Conservation (phyloP, 2,888 invertebrate genomes). For the Listrodromus nycthemerus region DNA sequence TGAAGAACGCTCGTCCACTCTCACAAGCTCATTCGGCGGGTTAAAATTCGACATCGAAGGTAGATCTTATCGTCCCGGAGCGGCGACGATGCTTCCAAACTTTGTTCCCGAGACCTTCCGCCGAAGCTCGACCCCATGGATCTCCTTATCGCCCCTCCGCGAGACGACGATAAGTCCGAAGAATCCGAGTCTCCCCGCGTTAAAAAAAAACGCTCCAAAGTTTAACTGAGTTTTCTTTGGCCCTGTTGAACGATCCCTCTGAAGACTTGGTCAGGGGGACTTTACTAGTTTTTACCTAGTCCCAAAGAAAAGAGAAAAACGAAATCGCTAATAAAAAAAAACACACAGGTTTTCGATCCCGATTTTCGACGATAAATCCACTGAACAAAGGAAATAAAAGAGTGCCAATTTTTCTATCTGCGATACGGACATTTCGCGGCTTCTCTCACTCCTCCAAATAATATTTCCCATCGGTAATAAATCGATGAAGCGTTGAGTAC, state of each 20-base stretch:
- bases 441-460: conserved; percentile 28
- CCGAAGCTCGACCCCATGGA: neutral
- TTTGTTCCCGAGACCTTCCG: conserved; percentile 41
- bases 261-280: conserved; percentile 65
- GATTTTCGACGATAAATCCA: too few relatives aligned
- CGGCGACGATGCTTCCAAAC: conserved; percentile 42
- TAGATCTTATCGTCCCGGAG: conserved; percentile 59
- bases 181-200: conserved; percentile 72
- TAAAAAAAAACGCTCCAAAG: conserved; percentile 73
- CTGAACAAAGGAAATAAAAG: neutral
- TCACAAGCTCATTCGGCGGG: conserved; percentile 4
- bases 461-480: conserved; percentile 37
- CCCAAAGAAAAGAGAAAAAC: neutral
- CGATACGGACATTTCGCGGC: neutral
- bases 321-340: too few relatives aligned
- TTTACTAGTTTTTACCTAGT: neutral
- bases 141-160: conserved; percentile 4
- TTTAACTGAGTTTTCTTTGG: conserved; percentile 74
- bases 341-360: too few relatives aligned
- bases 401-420: neutral
- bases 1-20: neutral
- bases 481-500: conserved; percentile 53
- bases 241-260: conserved; percentile 75
- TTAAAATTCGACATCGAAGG: conserved; percentile 56
- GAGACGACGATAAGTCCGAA: conserved; percentile 65